Base-by-base conservation (phyloP, 2,888 invertebrate genomes). In the Drosophila ustulata region DNA sequence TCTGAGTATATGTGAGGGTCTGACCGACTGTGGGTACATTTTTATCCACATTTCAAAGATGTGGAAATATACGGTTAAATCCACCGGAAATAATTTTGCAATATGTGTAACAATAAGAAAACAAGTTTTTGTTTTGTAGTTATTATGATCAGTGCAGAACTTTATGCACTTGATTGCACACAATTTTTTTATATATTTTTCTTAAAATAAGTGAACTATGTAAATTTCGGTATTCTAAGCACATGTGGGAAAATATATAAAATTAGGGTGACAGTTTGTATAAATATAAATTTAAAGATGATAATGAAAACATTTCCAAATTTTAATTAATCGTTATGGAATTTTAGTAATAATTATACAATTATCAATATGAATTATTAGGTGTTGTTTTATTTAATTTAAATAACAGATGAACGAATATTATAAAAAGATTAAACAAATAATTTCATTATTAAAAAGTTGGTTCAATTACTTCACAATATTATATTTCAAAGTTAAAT, bases 21-120 rank as follows among this genome's bases (percentile, higher is more conserved):
- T 58, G 9, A 3, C 5, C 26, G 23, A 30, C 43, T 30, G 9
- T 41, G 34, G 4, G 18, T 32, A 13, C 30, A 30, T 2, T 30
- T 30, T 28, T 4, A 9, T 34, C 11, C 34, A 34, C 34, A 34
- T 34, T 37, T 37, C 37, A 37, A n/a, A 37, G 37, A 37, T 37
- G 37, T 37, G 37, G 37, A 37, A 37, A 37, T 37, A n/a, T 37
- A n/a, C n/a, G n/a, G 11, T 37, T 37, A 37, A 37, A 4, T 37
- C n/a, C n/a, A 37, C 37, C 37, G 37, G 37, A 37, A 37, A 37
- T 37, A 37, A 4, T 37, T 37, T 37, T 37, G 37, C 37, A 37
- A 37, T 37, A 37, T n/a, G 37, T 37, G 37, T 37, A 37, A 37
- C 37, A 37, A 37, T 37, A 5, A 4, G 37, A 37, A 37, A 37